A percentile compares a stretch with the other conserved stretches of the same genome.
Conservation (phyloP, 2,888 invertebrate genomes). For the Abrostola tripartita region DNA sequence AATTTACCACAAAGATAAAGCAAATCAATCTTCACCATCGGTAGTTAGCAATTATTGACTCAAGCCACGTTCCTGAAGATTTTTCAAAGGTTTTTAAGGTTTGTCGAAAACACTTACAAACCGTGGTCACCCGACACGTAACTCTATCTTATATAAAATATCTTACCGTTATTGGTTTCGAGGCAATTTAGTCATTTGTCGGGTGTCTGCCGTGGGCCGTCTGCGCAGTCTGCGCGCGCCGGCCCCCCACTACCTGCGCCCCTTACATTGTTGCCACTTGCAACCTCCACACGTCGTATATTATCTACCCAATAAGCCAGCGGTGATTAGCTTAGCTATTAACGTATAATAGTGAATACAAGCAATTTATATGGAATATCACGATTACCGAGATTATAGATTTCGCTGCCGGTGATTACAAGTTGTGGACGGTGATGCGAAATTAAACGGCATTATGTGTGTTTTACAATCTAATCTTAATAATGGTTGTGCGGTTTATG, state of each 20-base stretch:
- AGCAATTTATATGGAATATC: slow-evolving; percentile 43
- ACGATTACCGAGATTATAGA: slow-evolving; percentile 47
- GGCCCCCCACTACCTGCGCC: slow-evolving; percentile 36
- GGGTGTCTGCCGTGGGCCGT: slow-evolving; percentile 69
- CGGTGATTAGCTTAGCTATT: slow-evolving; percentile 49
- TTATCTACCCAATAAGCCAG: slow-evolving; percentile 69
- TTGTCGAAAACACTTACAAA: slow-evolving; percentile 2
- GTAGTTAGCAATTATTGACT: too few relatives aligned
- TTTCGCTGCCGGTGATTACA: slow-evolving; percentile 33
- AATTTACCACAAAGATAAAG: too few relatives aligned
- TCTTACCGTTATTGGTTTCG: slow-evolving; percentile 72
- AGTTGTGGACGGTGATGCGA: slow-evolving; percentile 39
- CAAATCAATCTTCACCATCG: too few relatives aligned
- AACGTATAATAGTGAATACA: slow-evolving; percentile 39
- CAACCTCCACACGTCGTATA: slow-evolving; percentile 67
- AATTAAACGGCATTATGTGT: slow-evolving; percentile 49
- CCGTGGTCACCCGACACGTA: slow-evolving; percentile 52
- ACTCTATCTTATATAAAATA: slow-evolving; percentile 60
- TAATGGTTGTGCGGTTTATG: slow-evolving; percentile 30
- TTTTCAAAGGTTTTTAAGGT: not conserved
- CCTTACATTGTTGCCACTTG: slow-evolving; percentile 51
- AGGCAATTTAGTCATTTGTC: slow-evolving; percentile 80
- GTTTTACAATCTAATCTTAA: slow-evolving; percentile 45
- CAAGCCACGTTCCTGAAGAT: not conserved
- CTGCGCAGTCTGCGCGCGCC: slow-evolving; percentile 40